Evolutionary conservation across 2,113 vertebrate species (phyloP).

Genomic region (Phainopepla nitens): DNA sequence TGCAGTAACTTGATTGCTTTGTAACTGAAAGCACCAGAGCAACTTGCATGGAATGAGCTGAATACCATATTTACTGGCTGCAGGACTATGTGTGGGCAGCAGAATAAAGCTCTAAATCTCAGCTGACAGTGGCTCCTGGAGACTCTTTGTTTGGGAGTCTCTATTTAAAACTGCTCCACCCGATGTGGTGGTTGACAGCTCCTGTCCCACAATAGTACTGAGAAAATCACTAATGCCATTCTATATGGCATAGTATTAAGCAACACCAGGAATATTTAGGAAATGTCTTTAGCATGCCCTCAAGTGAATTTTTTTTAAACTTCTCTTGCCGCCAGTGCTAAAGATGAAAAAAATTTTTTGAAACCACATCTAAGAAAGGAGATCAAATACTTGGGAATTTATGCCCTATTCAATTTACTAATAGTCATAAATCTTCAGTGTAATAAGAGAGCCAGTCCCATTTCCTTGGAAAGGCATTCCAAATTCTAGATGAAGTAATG

Average conservation of each 20-base stretch:
- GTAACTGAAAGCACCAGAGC: background rate
- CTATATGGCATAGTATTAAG: background rate
- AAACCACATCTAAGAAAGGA: background rate
- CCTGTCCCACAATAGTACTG: background rate
- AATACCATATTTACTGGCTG: background rate
- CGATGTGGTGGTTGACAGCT: background rate
- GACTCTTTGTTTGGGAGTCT: background rate
- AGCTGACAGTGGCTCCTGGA: rapidly evolving
- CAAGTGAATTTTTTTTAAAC: background rate
- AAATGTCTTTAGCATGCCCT: background rate
- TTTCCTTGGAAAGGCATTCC: background rate
- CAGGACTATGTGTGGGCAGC: background rate
- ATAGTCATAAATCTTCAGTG: background rate
- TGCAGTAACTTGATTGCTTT: background rate
- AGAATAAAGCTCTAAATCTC: background rate
- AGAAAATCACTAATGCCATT: background rate
- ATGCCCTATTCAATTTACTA: background rate
- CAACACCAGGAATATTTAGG: background rate
- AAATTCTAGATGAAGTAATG: background rate
- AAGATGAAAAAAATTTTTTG: background rate
- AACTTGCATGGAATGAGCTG: background rate
- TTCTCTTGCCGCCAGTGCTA: background rate
- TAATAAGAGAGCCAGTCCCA: background rate
- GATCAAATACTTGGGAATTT: background rate
- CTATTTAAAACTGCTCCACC: background rate